A percentile compares a stretch with the other conserved stretches of the same genome.
Evolutionary conservation across 2,888 invertebrate genomes (phyloP).

Genomic region (Philhelius pedissequus): DNA sequence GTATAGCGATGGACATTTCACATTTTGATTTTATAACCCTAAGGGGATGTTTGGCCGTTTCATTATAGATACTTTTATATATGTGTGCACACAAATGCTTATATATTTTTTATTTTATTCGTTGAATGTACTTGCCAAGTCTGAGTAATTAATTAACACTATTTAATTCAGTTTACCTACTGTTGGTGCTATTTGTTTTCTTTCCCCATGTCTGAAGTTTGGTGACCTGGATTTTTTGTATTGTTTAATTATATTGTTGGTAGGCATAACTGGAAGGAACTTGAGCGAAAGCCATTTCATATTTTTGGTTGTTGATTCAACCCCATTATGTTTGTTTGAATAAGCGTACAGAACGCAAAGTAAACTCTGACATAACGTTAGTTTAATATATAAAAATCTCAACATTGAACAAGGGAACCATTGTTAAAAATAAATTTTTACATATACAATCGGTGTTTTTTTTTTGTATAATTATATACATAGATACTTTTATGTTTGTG

Average conservation of each 20-base stretch:
- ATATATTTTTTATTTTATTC: background rate
- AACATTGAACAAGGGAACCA: background rate
- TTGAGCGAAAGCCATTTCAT: background rate
- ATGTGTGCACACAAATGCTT: background rate
- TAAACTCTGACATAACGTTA: background rate
- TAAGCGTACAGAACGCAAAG: background rate
- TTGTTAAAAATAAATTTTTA: background rate
- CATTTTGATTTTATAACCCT: constrained; percentile 8
- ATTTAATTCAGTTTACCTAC: constrained; percentile 22
- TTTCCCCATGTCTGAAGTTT: background rate
- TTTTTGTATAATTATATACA: too few species aligned
- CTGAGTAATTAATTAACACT: constrained; percentile 22
- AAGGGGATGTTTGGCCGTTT: background rate
- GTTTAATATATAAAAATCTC: background rate
- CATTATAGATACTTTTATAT: background rate
- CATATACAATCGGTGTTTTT: too few species aligned
- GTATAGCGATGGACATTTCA: background rate
- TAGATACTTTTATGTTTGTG: too few species aligned
- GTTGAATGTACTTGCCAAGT: background rate
- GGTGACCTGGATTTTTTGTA: background rate
- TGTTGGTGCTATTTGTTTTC: background rate
- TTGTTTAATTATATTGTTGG: background rate
- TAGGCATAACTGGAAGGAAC: background rate
- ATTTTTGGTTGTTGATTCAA: background rate
- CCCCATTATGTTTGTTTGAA: background rate